Conservation (phyloP, 2,113 vertebrate species). For the Zapornia atra region DNA sequence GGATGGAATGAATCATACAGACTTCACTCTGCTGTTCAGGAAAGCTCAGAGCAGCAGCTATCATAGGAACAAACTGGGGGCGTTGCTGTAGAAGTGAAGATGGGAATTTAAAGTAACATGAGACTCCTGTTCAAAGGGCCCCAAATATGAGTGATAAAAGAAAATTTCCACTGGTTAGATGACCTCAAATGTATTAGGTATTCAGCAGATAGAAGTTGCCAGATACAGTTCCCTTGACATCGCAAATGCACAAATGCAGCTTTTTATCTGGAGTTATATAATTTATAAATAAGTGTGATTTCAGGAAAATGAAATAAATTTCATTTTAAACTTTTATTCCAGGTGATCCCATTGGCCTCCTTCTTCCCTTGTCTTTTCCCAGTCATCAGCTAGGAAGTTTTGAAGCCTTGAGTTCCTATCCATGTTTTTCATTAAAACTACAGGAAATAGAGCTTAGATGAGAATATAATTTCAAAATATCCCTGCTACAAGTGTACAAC, state of each 20-base stretch:
- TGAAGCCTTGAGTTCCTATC: not conserved
- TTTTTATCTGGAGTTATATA: not conserved
- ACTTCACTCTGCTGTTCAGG: not conserved
- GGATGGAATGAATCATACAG: not conserved
- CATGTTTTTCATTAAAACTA: not conserved
- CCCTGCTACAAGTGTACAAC: not conserved
- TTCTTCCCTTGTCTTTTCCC: not conserved
- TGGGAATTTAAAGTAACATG: not conserved
- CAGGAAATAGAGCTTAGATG: not conserved
- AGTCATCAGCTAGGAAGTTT: not conserved
- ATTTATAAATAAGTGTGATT: not conserved
- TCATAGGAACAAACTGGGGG: not conserved
- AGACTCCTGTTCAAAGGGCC: not conserved
- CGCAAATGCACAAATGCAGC: not conserved
- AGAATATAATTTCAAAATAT: accelerated
- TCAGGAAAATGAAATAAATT: not conserved
- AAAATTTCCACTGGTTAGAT: not conserved
- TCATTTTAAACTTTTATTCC: not conserved
- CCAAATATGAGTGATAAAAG: not conserved
- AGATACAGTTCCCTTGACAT: not conserved
- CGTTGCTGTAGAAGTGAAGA: not conserved
- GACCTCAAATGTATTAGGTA: not conserved
- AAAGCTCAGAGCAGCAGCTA: slow-evolving; percentile 23
- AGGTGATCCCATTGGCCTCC: not conserved
- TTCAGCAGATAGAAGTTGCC: not conserved